Evolutionary conservation across 2,113 vertebrate species (phyloP).

Genomic region (Oxyura jamaicensis): DNA sequence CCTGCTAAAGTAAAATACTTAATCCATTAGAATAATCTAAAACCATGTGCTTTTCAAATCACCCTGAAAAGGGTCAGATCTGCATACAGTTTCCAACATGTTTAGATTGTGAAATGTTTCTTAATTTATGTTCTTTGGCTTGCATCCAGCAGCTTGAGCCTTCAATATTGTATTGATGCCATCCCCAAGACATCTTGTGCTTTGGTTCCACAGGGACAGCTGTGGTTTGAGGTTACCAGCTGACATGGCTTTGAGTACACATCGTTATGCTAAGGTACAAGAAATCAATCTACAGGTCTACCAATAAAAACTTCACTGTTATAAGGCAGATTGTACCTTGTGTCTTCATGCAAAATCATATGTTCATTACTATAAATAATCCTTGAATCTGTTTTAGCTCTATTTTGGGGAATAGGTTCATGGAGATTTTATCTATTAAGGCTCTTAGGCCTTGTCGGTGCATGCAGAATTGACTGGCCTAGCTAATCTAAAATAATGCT

Average conservation of each 20-base stretch:
- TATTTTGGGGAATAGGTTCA: not conserved
- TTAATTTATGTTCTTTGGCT: slow-evolving; percentile 66
- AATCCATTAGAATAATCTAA: slow-evolving; percentile 70
- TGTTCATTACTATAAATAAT: not conserved
- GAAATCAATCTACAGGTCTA: not conserved
- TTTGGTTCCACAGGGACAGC: slow-evolving; percentile 26
- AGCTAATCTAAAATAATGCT: not conserved
- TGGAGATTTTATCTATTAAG: not conserved
- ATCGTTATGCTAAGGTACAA: not conserved
- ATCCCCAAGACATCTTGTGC: slow-evolving; percentile 32
- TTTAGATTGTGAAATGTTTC: slow-evolving; percentile 44
- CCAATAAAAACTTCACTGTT: not conserved
- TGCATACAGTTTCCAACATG: slow-evolving; percentile 52
- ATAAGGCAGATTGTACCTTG: not conserved
- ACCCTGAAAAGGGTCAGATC: slow-evolving; percentile 30
- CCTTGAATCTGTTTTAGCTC: not conserved
- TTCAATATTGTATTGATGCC: slow-evolving; percentile 45
- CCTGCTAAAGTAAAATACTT: slow-evolving; percentile 67
- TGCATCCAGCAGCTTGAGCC: slow-evolving; percentile 33
- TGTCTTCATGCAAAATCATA: not conserved
- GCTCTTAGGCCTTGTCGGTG: not conserved
- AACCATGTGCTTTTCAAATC: slow-evolving; percentile 69
- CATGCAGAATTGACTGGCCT: not conserved
- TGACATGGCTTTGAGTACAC: not conserved
- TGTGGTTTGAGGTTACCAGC: slow-evolving; percentile 1